phyloP scores from a whole-genome alignment of 2,113 vertebrate genomes.

The Dermatemys mawii region DNA sequence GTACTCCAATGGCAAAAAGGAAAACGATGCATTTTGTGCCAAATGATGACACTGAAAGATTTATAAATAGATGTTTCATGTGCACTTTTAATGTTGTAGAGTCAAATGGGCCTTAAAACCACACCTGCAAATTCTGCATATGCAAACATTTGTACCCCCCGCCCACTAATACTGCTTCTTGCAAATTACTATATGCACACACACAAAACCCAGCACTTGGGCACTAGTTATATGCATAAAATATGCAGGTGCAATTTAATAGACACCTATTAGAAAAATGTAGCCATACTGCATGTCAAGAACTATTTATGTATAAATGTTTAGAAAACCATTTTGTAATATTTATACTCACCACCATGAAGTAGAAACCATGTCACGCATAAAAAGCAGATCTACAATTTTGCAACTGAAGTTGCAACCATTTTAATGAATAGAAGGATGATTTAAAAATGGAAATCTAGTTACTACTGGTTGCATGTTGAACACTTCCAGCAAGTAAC shows the following conservation, averaged over 20 bases:
- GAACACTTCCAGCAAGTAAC: neutral
- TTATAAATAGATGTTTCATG: neutral
- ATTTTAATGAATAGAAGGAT: neutral
- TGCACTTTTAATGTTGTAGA: neutral
- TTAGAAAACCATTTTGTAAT: neutral
- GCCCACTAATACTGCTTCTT: neutral
- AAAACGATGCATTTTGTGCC: neutral
- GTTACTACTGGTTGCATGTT: neutral
- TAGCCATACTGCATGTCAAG: neutral
- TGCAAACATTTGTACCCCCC: neutral
- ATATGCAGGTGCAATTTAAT: neutral
- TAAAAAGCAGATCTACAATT: neutral
- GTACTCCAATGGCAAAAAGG: neutral
- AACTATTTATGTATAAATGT: neutral
- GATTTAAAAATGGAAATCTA: neutral
- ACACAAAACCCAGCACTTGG: neutral
- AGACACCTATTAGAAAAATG: neutral
- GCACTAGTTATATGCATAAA: conserved; percentile 35
- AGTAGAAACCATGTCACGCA: neutral
- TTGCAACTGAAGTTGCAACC: neutral
- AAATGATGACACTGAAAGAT: accelerated
- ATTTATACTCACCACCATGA: neutral
- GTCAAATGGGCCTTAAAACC: neutral
- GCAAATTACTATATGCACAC: neutral
- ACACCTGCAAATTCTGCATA: conserved; percentile 33